A percentile compares a stretch with the other conserved stretches of the same genome.
Evolutionary conservation across 2,797 vertebrate genomes (phyloP).

Genomic region (Acanthurus leucopareius): DNA sequence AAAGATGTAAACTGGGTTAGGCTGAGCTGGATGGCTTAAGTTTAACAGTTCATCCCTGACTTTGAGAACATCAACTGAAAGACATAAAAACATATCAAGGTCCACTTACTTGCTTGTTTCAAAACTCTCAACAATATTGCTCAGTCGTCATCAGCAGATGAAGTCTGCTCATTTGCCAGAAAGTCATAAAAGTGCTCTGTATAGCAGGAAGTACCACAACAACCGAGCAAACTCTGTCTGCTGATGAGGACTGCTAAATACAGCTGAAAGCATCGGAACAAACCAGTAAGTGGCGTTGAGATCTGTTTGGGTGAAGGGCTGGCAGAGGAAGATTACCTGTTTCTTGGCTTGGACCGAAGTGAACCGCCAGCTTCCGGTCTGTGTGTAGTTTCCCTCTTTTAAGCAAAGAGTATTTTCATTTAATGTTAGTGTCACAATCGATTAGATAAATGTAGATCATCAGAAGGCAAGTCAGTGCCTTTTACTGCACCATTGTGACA

Average conservation of each 20-base stretch:
- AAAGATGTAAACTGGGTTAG: constrained; percentile 13
- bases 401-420: constrained; percentile 34
- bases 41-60: not conserved
- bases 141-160: not conserved
- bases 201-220: not conserved
- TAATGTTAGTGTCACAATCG: constrained; percentile 5
- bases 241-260: not conserved
- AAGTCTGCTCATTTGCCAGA: too few relatives aligned
- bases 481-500: constrained; percentile 61
- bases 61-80: not conserved
- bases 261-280: constrained; percentile 10
- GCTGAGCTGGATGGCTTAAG: not conserved
- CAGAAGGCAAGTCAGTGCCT: constrained; percentile 78
- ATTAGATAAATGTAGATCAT: constrained; percentile 46
- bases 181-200: not conserved
- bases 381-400: constrained; percentile 35
- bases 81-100: not conserved
- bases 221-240: not conserved
- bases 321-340: constrained; percentile 11
- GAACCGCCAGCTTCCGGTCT: constrained; percentile 36
- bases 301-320: not conserved
- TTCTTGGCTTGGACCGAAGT: constrained; percentile 38
- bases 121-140: not conserved
- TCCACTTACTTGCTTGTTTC: not conserved
- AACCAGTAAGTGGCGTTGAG: not conserved